Conservation (phyloP, 2,113 vertebrate species). For the Chionodraco myersi region DNA sequence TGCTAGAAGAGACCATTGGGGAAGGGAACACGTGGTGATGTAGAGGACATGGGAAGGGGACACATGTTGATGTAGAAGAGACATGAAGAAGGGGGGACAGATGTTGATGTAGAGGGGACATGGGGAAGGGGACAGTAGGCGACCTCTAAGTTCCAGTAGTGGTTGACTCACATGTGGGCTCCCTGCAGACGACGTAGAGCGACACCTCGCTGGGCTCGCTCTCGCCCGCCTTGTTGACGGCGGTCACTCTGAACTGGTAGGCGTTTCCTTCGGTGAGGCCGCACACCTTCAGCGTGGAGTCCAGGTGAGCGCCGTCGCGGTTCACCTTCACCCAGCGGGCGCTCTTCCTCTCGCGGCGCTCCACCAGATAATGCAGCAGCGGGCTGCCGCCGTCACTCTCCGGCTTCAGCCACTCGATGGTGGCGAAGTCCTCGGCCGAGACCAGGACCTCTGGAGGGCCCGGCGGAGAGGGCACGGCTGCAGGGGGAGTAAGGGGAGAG, state of each 20-base stretch:
- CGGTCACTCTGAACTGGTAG: slow-evolving; percentile 97
- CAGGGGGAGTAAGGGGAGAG: slow-evolving; percentile 26
- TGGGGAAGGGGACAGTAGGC: too few relatives aligned
- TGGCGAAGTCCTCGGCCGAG: slow-evolving; percentile 92
- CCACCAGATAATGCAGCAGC: slow-evolving; percentile 92
- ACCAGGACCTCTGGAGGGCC: slow-evolving; percentile 90
- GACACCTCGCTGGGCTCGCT: slow-evolving; percentile 95
- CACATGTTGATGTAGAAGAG: too few relatives aligned
- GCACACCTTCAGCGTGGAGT: slow-evolving; percentile 92
- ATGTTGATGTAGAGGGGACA: too few relatives aligned
- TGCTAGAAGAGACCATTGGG: too few relatives aligned
- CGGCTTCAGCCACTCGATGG: slow-evolving; percentile 94
- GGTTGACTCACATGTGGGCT: slow-evolving; percentile 90
- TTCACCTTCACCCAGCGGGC: slow-evolving; percentile 97
- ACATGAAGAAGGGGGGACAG: too few relatives aligned
- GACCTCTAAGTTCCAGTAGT: too few relatives aligned
- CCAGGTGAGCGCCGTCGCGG: slow-evolving; percentile 89
- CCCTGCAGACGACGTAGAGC: slow-evolving; percentile 92
- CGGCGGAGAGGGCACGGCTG: slow-evolving; percentile 92
- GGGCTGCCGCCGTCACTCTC: slow-evolving; percentile 95
- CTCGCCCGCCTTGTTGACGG: slow-evolving; percentile 95
- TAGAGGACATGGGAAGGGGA: too few relatives aligned
- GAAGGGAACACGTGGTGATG: too few relatives aligned
- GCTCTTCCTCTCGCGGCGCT: slow-evolving; percentile 94
- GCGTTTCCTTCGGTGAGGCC: slow-evolving; percentile 90